Evolutionary conservation across 2,888 invertebrate genomes (phyloP), one percentile per base, ranked within the genome.

Genomic region (Lamproptera curius): DNA sequence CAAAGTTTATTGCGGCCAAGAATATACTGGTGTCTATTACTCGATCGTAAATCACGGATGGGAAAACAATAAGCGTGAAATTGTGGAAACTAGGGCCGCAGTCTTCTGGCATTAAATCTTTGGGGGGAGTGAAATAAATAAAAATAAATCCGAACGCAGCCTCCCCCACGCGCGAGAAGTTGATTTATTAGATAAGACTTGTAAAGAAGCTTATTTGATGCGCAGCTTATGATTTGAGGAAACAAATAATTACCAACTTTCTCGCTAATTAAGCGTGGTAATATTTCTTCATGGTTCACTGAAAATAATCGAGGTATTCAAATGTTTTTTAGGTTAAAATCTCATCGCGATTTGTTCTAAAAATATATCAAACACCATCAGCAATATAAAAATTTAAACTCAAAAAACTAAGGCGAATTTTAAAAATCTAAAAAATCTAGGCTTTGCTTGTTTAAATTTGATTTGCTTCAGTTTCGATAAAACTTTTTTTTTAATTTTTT

Each of bases 61-160:
- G 86, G 86, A 86, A 87, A 87, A 87, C 87, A 87, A 87, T 87
- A 86, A 85, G 87, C 87, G 87, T 86, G 87, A 87, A 87, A 87
- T 87, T 86, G 87, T 87, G 87, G 86, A 87, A 87, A 86, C 84
- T 83, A 83, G 62, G 78, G 71, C 62, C 76, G 82, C 77, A 79
- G 77, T 82, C 77, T 84, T 73, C 58, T 61, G 78, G 77, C 73
- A 80, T 82, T 86, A 86, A 84, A 84, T 86, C 85, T 86, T 84
- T 66, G 84, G 85, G 86, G 85, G 86, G 82, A 77, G 83, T 76
- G 83, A 84, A 75, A 85, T 86, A 87, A 85, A 86, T 87, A 86
- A 86, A 86, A 86, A 86, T 86, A 86, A 86, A 86, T 85, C 82
- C 73, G 72, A 43, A 43, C 59, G 62, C 58, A n/a, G 11, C 66